Percentiles rank a stretch among this genome's conserved stretches.
Conservation (phyloP, 2,797 vertebrate species). For the Lindbergichthys nudifrons region DNA sequence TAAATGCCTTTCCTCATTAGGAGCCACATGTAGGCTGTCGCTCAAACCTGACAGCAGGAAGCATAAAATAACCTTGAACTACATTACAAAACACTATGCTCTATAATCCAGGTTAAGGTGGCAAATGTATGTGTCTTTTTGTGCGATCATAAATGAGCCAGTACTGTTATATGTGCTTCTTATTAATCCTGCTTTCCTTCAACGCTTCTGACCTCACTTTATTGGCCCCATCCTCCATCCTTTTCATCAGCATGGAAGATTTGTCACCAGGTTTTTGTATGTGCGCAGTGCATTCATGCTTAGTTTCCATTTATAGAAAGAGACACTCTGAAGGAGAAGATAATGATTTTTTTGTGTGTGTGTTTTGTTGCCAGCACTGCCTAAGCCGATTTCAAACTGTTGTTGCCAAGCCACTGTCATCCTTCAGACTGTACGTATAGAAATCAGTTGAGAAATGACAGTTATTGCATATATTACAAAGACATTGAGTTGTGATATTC, state of each 20-base stretch:
- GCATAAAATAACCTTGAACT: slow-evolving; percentile 84
- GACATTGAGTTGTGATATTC: neutral
- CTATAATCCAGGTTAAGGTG: slow-evolving; percentile 12
- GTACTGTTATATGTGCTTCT: neutral
- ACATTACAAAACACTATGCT: slow-evolving; percentile 61
- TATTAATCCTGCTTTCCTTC: neutral
- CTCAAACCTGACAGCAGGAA: slow-evolving; percentile 75
- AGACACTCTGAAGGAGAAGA: slow-evolving; percentile 1
- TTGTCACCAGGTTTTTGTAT: slow-evolving; percentile 1
- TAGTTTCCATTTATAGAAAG: slow-evolving; percentile 27
- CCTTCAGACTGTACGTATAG: neutral
- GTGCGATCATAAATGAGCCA: neutral
- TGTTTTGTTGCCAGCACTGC: slow-evolving; percentile 6
- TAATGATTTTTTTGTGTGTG: slow-evolving; percentile 1
- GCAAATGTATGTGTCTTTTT: slow-evolving; percentile 16
- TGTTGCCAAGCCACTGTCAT: slow-evolving; percentile 4
- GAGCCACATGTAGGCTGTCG: slow-evolving; percentile 80
- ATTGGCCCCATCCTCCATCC: neutral
- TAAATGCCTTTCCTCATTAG: slow-evolving; percentile 82
- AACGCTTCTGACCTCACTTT: neutral
- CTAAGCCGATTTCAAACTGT: slow-evolving; percentile 9
- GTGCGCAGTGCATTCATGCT: neutral
- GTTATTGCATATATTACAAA: neutral
- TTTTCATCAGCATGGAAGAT: slow-evolving; percentile 24
- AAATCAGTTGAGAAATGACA: neutral